Conservation (phyloP, 2,888 invertebrate genomes). For the Theristus sp. region DNA sequence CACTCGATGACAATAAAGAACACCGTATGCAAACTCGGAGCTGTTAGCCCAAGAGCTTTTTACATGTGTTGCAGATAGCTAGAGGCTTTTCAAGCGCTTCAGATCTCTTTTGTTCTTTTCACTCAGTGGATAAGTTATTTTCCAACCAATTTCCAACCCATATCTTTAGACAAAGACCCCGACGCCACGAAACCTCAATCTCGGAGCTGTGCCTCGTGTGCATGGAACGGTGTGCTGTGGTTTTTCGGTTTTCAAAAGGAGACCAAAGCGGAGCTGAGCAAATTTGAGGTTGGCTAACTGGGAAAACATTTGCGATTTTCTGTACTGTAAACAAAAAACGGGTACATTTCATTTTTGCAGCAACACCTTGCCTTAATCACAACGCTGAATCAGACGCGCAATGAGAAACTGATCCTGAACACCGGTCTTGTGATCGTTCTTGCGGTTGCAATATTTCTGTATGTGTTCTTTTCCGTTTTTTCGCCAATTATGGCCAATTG, state of each 20-base stretch:
- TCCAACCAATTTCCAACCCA: too few relatives aligned
- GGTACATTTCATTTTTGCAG: conserved; percentile 3
- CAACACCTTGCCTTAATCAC: conserved; percentile 9
- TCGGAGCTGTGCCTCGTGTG: too few relatives aligned
- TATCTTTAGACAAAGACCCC: too few relatives aligned
- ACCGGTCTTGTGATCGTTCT: conserved; percentile 16
- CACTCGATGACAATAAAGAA: too few relatives aligned
- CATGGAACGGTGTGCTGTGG: neutral
- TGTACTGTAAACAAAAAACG: neutral
- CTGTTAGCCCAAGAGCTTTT: too few relatives aligned
- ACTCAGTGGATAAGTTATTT: too few relatives aligned
- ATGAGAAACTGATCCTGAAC: conserved; percentile 14
- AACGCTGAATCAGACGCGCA: conserved; percentile 12
- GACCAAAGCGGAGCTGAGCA: neutral
- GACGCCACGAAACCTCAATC: too few relatives aligned
- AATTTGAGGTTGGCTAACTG: neutral
- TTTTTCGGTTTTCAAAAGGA: neutral
- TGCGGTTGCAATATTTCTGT: conserved; percentile 13
- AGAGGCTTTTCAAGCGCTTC: too few relatives aligned
- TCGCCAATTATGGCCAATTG: conserved; percentile 8
- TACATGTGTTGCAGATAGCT: too few relatives aligned
- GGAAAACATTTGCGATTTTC: too few relatives aligned
- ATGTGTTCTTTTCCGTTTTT: conserved; percentile 14
- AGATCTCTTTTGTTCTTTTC: too few relatives aligned
- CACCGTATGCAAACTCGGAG: too few relatives aligned